Conservation (phyloP, 2,113 vertebrate genomes). For the Brienomyrus longianalis region DNA sequence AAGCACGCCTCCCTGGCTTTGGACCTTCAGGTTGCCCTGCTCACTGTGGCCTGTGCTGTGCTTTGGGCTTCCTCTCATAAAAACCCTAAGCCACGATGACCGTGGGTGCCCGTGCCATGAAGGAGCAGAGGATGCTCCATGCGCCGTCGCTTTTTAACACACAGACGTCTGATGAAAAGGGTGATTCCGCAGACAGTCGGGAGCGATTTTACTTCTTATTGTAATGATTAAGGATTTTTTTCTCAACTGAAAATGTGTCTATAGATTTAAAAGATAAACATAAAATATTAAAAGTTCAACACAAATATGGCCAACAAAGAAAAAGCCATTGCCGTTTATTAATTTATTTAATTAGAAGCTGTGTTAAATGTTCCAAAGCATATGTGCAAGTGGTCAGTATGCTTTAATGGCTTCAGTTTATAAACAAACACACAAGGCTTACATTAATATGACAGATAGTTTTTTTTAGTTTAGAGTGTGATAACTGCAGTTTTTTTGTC, state of each 20-base stretch:
- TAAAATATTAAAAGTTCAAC: not conserved
- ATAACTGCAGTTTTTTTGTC: not conserved
- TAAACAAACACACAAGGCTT: not conserved
- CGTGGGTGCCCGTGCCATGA: not conserved
- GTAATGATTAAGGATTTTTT: not conserved
- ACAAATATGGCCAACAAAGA: not conserved
- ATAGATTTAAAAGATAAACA: not conserved
- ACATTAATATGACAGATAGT: not conserved
- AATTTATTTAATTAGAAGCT: not conserved
- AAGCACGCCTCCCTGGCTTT: slow-evolving; percentile 25
- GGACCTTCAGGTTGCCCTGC: not conserved
- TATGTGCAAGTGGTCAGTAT: not conserved
- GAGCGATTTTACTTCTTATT: not conserved
- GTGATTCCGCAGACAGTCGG: not conserved
- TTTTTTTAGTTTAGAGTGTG: not conserved
- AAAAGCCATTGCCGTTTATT: not conserved
- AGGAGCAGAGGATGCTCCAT: not conserved
- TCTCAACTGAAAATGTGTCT: not conserved
- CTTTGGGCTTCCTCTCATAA: not conserved
- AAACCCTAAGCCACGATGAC: not conserved
- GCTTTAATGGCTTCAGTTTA: not conserved
- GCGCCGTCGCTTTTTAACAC: not conserved
- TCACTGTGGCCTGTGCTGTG: not conserved
- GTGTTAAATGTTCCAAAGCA: not conserved
- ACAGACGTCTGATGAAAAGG: not conserved